Conservation (phyloP, 2,113 vertebrate species). For the Coryphaenoides rupestris region DNA sequence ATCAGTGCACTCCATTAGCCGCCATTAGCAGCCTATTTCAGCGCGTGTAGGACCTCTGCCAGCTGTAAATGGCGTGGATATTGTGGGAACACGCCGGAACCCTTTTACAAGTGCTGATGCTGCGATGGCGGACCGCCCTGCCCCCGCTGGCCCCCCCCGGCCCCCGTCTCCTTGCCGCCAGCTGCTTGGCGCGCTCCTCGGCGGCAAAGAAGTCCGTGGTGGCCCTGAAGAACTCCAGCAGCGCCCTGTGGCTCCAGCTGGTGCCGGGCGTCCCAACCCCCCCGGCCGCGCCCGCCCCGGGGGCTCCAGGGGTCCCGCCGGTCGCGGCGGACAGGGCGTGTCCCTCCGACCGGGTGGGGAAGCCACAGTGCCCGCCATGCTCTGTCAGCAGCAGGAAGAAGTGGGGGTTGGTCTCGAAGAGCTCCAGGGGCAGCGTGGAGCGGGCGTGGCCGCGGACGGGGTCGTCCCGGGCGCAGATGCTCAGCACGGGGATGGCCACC, state of each 20-base stretch:
- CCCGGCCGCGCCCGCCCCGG: not conserved
- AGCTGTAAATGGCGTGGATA: slow-evolving; percentile 77
- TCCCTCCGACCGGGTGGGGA: slow-evolving; percentile 55
- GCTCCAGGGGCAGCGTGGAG: slow-evolving; percentile 72
- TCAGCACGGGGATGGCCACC: slow-evolving; percentile 78
- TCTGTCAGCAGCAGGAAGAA: slow-evolving; percentile 77
- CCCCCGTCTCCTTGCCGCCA: slow-evolving; percentile 59
- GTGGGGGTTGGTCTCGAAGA: slow-evolving; percentile 81
- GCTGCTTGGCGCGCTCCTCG: slow-evolving; percentile 73
- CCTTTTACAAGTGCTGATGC: slow-evolving; percentile 71
- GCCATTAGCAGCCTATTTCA: slow-evolving; percentile 47
- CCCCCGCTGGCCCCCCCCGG: slow-evolving; percentile 51
- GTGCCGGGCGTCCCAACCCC: slow-evolving; percentile 6
- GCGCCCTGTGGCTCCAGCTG: slow-evolving; percentile 74
- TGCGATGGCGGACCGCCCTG: slow-evolving; percentile 67
- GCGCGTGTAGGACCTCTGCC: slow-evolving; percentile 81
- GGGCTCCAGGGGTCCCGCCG: slow-evolving; percentile 8
- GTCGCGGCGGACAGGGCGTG: slow-evolving; percentile 16
- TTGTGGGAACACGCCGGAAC: slow-evolving; percentile 75
- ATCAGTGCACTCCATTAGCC: slow-evolving; percentile 18
- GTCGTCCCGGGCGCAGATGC: slow-evolving; percentile 74
- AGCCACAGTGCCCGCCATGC: slow-evolving; percentile 76
- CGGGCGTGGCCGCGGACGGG: slow-evolving; percentile 69
- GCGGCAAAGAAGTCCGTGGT: slow-evolving; percentile 77
- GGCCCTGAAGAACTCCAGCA: slow-evolving; percentile 78